These are phyloP conservation scores for Dusona sp. DNA, from an alignment of 2,888 invertebrate genomes.

Conservation along the genomic window DNA sequence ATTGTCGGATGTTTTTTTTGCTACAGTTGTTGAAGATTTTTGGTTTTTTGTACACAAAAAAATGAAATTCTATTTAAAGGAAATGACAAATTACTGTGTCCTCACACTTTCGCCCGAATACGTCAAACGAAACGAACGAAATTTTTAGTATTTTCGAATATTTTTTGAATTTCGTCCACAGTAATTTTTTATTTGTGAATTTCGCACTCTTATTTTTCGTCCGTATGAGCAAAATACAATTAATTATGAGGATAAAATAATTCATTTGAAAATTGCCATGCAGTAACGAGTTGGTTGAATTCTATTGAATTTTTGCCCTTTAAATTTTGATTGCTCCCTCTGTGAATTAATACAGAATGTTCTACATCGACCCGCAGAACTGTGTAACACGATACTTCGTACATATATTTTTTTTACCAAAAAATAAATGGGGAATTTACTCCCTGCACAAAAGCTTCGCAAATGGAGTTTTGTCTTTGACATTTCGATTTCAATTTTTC, in stretches of 20 bases:
- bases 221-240: too few relatives aligned
- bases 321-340: too few relatives aligned
- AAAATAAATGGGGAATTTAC: not conserved
- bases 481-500: not conserved
- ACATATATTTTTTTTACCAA: not conserved
- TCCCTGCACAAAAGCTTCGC: not conserved
- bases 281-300: too few relatives aligned
- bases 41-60: not conserved
- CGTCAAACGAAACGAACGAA: not conserved
- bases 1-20: not conserved
- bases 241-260: too few relatives aligned
- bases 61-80: not conserved
- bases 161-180: not conserved
- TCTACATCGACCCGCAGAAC: not conserved
- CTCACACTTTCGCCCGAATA: not conserved
- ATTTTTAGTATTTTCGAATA: not conserved
- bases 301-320: too few relatives aligned
- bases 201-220: too few relatives aligned
- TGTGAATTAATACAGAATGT: not conserved
- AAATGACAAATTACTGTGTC: too few relatives aligned
- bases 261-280: too few relatives aligned
- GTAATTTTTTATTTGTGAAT: not conserved
- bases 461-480: not conserved
- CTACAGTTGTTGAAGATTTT: not conserved
- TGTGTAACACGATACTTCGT: not conserved